Evolutionary conservation across 2,888 invertebrate species (phyloP).

Genomic region (Nycteola revayana): DNA sequence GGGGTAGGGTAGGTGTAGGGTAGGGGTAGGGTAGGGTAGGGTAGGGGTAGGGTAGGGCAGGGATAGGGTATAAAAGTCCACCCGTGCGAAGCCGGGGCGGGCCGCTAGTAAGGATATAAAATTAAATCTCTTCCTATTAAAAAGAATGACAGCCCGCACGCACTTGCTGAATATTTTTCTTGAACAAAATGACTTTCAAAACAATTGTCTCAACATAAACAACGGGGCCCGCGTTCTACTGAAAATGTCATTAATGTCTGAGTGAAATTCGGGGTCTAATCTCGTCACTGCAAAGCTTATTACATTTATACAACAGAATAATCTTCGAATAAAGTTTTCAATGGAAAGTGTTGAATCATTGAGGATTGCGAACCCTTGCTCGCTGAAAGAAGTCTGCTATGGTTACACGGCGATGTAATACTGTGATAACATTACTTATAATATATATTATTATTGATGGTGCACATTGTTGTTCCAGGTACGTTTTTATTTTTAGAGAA

Average conservation of each 20-base stretch:
- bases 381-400: constrained; percentile 60
- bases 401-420: constrained; percentile 34
- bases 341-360: constrained; percentile 78
- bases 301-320: constrained; percentile 81
- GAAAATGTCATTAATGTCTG: constrained; percentile 81
- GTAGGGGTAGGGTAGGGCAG: no score
- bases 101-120: no score
- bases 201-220: constrained; percentile 74
- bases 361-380: constrained; percentile 77
- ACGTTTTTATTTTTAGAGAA: no score
- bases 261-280: constrained; percentile 80
- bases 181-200: constrained; percentile 77
- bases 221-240: constrained; percentile 64
- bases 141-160: constrained; percentile 15
- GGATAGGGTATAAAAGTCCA: no score
- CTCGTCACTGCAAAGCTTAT: constrained; percentile 81
- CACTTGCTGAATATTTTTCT: constrained; percentile 47
- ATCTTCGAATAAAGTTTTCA: constrained; percentile 81
- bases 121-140: neutral
- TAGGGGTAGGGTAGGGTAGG: no score
- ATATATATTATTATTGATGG: no score
- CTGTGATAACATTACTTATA: no score
- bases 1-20: no score
- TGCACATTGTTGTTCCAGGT: no score
- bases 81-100: no score